phyloP scores from a whole-genome alignment of 2,797 vertebrate genomes.

The Labeo calbasu region DNA sequence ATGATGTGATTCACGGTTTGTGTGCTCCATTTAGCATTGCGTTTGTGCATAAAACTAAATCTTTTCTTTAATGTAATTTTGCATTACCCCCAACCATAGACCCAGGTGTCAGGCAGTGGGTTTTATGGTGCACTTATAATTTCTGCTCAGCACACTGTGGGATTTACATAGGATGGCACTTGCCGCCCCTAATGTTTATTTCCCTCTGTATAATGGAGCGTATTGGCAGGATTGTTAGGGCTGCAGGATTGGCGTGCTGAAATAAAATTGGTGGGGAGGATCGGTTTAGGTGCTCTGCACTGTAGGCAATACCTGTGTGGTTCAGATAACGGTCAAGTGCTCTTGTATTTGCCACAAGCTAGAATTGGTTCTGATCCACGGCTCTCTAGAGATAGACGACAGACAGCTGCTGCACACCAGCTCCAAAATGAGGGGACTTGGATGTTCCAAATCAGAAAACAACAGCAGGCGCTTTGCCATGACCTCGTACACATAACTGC shows the following conservation, averaged over 20 bases:
- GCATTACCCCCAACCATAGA: not conserved
- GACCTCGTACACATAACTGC: not conserved
- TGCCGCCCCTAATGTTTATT: slow-evolving; percentile 13
- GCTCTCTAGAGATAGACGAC: slow-evolving; percentile 25
- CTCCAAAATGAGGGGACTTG: not conserved
- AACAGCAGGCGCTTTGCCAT: not conserved
- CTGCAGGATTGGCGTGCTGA: slow-evolving; percentile 54
- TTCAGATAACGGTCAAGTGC: slow-evolving; percentile 51
- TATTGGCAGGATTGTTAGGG: slow-evolving; percentile 35
- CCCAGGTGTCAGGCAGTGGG: slow-evolving; percentile 5
- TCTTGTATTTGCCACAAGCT: slow-evolving; percentile 54
- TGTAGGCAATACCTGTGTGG: slow-evolving; percentile 49
- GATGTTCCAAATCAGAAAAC: slow-evolving; percentile 7
- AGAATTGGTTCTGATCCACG: slow-evolving; percentile 44
- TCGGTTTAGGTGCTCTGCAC: slow-evolving; percentile 10
- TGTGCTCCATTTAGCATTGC: not conserved
- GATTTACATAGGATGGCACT: slow-evolving; percentile 40
- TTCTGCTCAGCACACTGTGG: slow-evolving; percentile 16
- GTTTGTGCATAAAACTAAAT: not conserved
- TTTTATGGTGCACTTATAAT: slow-evolving; percentile 15
- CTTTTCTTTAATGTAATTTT: not conserved
- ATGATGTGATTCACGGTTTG: not conserved
- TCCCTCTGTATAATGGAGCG: slow-evolving; percentile 33
- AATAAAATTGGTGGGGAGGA: not conserved
- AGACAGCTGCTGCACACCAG: slow-evolving; percentile 33